Conservation (phyloP, 2,797 vertebrate species). For the Urosaurus nigricauda region DNA sequence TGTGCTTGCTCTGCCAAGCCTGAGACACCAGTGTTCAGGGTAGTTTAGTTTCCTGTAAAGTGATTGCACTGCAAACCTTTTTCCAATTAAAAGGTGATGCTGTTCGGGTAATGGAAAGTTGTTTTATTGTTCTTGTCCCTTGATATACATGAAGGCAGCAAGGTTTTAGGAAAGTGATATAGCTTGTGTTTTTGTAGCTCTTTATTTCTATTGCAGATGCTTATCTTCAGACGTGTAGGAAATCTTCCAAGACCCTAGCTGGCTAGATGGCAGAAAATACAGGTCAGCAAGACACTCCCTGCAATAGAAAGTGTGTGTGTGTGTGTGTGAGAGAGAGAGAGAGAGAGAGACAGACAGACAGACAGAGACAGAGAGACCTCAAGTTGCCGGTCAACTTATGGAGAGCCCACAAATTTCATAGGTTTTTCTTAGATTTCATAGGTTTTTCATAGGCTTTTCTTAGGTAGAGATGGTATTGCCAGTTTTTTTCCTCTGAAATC, state of each 20-base stretch:
- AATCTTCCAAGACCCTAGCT: slow-evolving; percentile 45
- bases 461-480: too few species aligned
- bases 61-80: slow-evolving; percentile 57
- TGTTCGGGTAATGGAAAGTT: slow-evolving; percentile 68
- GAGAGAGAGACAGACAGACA: too few species aligned
- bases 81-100: slow-evolving; percentile 70
- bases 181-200: slow-evolving; percentile 38
- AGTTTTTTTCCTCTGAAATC: too few species aligned
- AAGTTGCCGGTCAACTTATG: too few species aligned
- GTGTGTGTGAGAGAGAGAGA: too few species aligned
- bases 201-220: slow-evolving; percentile 62
- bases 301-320: slow-evolving; percentile 30
- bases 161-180: slow-evolving; percentile 57
- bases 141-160: slow-evolving; percentile 36
- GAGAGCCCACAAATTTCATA: too few species aligned
- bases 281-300: slow-evolving; percentile 61
- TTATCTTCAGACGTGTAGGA: slow-evolving; percentile 47
- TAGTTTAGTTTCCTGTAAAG: slow-evolving; percentile 55
- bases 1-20: slow-evolving; percentile 50
- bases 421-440: too few species aligned
- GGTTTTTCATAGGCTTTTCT: too few species aligned
- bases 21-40: slow-evolving; percentile 40
- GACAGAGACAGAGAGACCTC: too few species aligned
- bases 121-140: slow-evolving; percentile 67
- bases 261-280: slow-evolving; percentile 31